phyloP scores from a whole-genome alignment of 2,888 invertebrate genomes.

The Patella pellucida region DNA sequence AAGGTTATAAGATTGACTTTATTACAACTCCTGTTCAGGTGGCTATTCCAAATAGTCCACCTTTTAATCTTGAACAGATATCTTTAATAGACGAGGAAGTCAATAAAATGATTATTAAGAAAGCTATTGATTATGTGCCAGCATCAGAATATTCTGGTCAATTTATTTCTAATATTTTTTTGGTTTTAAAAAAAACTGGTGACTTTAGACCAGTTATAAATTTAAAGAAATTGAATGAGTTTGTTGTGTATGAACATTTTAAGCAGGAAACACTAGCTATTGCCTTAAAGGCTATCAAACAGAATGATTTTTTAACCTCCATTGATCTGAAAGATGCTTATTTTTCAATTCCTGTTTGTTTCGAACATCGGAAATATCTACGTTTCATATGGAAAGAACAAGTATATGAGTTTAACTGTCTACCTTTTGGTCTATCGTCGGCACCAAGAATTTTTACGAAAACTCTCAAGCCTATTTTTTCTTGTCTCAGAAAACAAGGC shows the following conservation, averaged over 20 bases:
- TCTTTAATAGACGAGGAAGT: background rate
- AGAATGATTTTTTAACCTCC: slow-evolving; percentile 1
- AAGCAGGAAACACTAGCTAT: background rate
- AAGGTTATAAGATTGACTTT: background rate
- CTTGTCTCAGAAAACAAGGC: background rate
- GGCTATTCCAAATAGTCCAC: background rate
- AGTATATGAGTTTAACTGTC: too few relatives aligned
- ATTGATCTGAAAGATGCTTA: background rate
- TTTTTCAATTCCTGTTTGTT: background rate
- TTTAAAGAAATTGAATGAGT: background rate
- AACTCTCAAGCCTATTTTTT: background rate
- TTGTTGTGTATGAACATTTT: background rate
- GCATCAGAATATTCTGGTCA: background rate
- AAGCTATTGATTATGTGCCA: background rate
- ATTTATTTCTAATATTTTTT: slow-evolving; percentile 1
- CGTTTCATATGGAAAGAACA: too few relatives aligned
- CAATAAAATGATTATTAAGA: background rate
- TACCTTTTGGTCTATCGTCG: background rate
- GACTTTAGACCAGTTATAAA: background rate
- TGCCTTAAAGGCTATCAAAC: background rate
- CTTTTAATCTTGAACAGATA: background rate
- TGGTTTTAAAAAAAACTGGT: background rate
- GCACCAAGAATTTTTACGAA: background rate
- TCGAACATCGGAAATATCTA: too few relatives aligned
- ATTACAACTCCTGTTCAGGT: background rate